Percentiles rank a stretch among this genome's conserved stretches.
phyloP scores from a whole-genome alignment of 2,113 vertebrate species.

The Centropus bengalensis region DNA sequence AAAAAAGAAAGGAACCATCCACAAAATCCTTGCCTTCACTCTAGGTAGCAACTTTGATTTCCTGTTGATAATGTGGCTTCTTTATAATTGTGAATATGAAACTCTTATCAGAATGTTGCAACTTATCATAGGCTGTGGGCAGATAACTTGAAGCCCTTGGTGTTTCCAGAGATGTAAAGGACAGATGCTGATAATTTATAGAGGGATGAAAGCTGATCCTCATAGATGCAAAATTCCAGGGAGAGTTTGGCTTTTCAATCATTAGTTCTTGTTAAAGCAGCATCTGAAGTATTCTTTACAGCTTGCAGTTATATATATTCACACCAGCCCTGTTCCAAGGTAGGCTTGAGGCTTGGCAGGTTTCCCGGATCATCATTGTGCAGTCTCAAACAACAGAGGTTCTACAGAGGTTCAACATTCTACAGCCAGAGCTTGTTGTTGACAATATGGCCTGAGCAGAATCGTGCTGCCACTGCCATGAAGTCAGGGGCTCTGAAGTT shows the following conservation, averaged over 20 bases:
- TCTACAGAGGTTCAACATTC: not conserved
- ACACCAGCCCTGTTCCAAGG: not conserved
- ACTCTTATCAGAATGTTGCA: not conserved
- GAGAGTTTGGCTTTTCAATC: not conserved
- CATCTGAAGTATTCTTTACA: not conserved
- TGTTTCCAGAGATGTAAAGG: not conserved
- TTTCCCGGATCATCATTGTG: not conserved
- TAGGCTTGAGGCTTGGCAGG: not conserved
- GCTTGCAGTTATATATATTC: not conserved
- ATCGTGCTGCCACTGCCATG: fast-evolving
- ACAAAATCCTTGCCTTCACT: not conserved
- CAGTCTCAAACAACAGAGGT: not conserved
- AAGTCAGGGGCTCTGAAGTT: not conserved
- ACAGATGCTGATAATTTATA: not conserved
- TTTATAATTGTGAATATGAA: not conserved
- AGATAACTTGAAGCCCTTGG: not conserved
- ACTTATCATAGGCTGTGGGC: not conserved
- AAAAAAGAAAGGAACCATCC: not conserved
- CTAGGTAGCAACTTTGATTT: not conserved
- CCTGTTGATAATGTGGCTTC: not conserved
- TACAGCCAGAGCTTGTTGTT: not conserved
- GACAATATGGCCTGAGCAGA: not conserved
- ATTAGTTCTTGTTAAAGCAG: not conserved
- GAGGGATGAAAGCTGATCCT: not conserved
- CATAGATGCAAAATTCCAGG: not conserved